Conservation (phyloP, 2,113 vertebrate species). For the Blennius ocellaris region DNA sequence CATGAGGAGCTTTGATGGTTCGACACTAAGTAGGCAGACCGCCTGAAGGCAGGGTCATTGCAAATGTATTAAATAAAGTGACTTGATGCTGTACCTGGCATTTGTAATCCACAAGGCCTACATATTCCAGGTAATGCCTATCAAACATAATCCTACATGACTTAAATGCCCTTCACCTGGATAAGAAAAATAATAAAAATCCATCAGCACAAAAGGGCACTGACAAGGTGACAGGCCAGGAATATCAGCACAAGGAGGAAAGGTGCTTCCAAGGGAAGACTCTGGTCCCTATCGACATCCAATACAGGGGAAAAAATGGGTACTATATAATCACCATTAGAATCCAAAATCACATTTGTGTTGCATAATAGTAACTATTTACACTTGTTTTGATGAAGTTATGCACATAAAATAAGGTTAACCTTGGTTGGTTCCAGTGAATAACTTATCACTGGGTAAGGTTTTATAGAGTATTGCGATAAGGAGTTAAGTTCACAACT, state of each 20-base stretch:
- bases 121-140: constrained; percentile 79
- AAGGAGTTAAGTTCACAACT: no score
- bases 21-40: constrained; percentile 77
- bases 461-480: no score
- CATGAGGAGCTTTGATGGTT: constrained; percentile 74
- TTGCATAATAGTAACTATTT: no score
- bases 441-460: no score
- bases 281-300: constrained; percentile 17
- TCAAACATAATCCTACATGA: constrained; percentile 84
- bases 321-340: background rate
- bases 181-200: constrained; percentile 74
- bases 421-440: no score
- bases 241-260: constrained; percentile 53
- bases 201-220: constrained; percentile 63
- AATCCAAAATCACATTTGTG: no score
- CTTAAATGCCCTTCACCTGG: constrained; percentile 82
- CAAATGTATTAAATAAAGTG: constrained; percentile 82
- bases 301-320: no score
- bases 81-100: constrained; percentile 70
- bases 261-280: constrained; percentile 15
- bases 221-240: constrained; percentile 73
- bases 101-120: constrained; percentile 84
- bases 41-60: constrained; percentile 76
- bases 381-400: no score
- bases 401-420: no score